These are phyloP conservation scores for Meleagris gallopavo DNA, from an alignment of 2,113 vertebrate species.

Conservation along the genomic window DNA sequence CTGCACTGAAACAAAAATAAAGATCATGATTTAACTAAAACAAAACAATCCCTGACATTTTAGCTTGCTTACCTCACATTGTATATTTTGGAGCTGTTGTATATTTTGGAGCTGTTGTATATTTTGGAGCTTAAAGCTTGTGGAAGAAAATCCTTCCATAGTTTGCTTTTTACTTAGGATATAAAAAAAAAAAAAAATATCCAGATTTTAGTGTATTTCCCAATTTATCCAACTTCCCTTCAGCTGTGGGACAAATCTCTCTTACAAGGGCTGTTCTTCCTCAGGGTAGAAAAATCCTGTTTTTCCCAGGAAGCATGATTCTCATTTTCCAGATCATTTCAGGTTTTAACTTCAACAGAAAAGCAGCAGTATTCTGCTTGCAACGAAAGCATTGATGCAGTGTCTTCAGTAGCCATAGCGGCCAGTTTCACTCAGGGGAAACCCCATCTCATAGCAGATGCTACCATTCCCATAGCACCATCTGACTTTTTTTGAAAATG, in stretches of 20 bases:
- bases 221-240: not conserved
- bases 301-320: not conserved
- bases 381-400: not conserved
- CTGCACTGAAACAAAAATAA: not conserved
- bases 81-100: not conserved
- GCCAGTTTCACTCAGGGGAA: not conserved
- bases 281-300: not conserved
- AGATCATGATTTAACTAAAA: not conserved
- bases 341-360: not conserved
- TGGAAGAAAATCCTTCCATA: not conserved
- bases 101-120: not conserved
- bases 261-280: not conserved
- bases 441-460: not conserved
- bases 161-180: not conserved
- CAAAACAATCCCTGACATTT: not conserved
- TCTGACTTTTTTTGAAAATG: not conserved
- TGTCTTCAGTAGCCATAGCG: not conserved
- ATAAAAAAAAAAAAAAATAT: too few species aligned
- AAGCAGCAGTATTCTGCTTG: not conserved
- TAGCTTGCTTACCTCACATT: not conserved
- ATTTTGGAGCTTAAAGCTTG: not conserved
- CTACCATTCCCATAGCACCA: not conserved
- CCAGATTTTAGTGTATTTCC: not conserved
- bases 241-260: too few species aligned
- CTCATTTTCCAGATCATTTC: not conserved